phyloP scores from a whole-genome alignment of 2,888 invertebrate genomes.

The Drosophila bunnanda region DNA sequence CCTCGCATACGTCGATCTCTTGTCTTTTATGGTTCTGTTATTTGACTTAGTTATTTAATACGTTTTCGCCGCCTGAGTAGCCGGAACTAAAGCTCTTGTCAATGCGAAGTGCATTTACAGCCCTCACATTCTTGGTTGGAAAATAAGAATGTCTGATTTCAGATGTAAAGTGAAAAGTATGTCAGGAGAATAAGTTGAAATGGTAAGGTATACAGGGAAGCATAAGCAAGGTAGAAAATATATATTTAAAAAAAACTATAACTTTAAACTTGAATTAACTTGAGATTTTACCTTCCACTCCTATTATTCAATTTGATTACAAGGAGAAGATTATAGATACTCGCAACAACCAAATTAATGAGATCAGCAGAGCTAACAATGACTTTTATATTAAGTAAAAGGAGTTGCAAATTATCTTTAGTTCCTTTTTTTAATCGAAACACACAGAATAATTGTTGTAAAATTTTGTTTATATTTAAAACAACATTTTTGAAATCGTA shows the following conservation, averaged over 20 bases:
- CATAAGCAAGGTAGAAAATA: neutral
- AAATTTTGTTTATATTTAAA: too few relatives aligned
- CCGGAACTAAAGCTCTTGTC: constrained; percentile 68
- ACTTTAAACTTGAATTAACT: too few relatives aligned
- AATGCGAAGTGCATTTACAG: constrained; percentile 32
- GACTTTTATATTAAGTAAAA: too few relatives aligned
- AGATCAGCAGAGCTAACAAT: too few relatives aligned
- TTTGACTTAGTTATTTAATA: constrained; percentile 68
- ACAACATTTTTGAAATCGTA: too few relatives aligned
- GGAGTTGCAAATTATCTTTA: too few relatives aligned
- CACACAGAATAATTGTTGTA: too few relatives aligned
- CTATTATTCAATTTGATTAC: too few relatives aligned
- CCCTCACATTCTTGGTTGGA: constrained; percentile 14
- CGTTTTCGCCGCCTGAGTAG: constrained; percentile 62
- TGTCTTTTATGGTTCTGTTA: constrained; percentile 64
- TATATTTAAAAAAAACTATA: neutral
- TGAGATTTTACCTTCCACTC: too few relatives aligned
- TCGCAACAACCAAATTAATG: too few relatives aligned
- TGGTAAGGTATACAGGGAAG: neutral
- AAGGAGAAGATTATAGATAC: too few relatives aligned
- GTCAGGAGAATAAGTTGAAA: neutral
- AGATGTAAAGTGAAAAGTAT: neutral
- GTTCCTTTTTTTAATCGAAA: too few relatives aligned
- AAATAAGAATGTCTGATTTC: neutral
- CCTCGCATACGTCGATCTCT: neutral